phyloP scores from a whole-genome alignment of 2,113 vertebrate genomes.

The Leptobrachium ailaonicum region DNA sequence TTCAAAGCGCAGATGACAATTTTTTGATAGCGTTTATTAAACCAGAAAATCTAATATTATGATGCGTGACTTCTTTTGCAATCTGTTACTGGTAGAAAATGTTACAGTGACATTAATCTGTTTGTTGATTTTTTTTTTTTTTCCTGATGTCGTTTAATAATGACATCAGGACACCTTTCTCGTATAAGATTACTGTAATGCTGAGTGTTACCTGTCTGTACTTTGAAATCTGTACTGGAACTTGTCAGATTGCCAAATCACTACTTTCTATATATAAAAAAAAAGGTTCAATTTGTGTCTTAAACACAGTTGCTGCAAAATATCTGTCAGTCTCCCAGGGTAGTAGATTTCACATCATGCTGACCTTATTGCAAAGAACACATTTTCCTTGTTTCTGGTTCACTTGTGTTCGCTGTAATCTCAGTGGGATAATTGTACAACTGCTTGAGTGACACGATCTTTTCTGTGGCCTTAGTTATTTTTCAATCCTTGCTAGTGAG shows the following conservation, averaged over 20 bases:
- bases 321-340: conserved; percentile 35
- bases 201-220: conserved; percentile 5
- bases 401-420: conserved; percentile 28
- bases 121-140: too few relatives aligned
- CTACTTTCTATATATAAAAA: neutral
- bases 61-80: too few relatives aligned
- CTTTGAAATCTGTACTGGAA: neutral
- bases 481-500: conserved; percentile 42
- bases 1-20: too few relatives aligned
- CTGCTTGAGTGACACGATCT: conserved; percentile 37
- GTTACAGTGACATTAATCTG: too few relatives aligned
- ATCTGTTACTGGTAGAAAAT: too few relatives aligned
- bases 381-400: conserved; percentile 20
- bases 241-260: neutral
- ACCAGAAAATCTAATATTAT: too few relatives aligned
- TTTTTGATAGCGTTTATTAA: too few relatives aligned
- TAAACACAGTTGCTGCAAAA: conserved; percentile 23
- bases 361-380: conserved; percentile 36
- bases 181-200: too few relatives aligned
- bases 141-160: too few relatives aligned
- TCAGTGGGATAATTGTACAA: conserved; percentile 43
- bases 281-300: conserved; percentile 24
- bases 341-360: conserved; percentile 27
- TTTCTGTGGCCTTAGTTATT: conserved; percentile 26
- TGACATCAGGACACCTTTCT: too few relatives aligned